Conservation (phyloP, 2,797 vertebrate species). For the Strix occidentalis region DNA sequence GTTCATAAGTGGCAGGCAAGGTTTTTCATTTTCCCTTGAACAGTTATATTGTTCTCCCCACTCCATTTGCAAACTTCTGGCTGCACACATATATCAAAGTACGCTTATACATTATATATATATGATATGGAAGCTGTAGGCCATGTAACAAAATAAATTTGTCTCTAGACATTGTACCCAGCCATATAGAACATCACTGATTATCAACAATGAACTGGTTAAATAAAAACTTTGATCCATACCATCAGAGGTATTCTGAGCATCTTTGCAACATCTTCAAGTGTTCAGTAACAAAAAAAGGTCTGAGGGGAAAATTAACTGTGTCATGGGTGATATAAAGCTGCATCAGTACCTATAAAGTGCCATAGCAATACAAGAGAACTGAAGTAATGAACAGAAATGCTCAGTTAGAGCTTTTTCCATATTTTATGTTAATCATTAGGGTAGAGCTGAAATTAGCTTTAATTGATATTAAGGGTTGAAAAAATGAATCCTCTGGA, state of each 20-base stretch:
- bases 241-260: background rate
- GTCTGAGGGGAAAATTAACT: background rate
- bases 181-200: background rate
- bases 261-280: background rate
- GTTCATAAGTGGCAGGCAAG: background rate
- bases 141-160: background rate
- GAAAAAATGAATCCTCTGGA: conserved; percentile 50
- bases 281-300: background rate
- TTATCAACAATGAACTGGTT: background rate
- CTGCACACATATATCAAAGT: background rate
- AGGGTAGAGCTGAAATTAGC: conserved; percentile 48
- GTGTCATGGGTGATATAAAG: conserved; percentile 5
- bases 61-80: background rate
- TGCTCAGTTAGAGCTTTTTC: conserved; percentile 42
- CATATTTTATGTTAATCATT: conserved; percentile 62
- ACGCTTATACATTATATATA: background rate
- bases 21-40: conserved; percentile 7
- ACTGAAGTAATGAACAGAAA: conserved; percentile 56
- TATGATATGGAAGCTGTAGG: background rate
- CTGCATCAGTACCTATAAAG: conserved; percentile 14
- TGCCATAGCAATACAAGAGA: background rate
- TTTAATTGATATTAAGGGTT: conserved; percentile 64
- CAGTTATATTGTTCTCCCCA: background rate
- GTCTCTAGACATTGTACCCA: background rate
- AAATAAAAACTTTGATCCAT: background rate